A percentile compares a stretch with the other conserved stretches of the same genome.
Evolutionary conservation across 1,140 invertebrate species (phyloP).

Genomic region (Drosophila sulfurigaster): DNA sequence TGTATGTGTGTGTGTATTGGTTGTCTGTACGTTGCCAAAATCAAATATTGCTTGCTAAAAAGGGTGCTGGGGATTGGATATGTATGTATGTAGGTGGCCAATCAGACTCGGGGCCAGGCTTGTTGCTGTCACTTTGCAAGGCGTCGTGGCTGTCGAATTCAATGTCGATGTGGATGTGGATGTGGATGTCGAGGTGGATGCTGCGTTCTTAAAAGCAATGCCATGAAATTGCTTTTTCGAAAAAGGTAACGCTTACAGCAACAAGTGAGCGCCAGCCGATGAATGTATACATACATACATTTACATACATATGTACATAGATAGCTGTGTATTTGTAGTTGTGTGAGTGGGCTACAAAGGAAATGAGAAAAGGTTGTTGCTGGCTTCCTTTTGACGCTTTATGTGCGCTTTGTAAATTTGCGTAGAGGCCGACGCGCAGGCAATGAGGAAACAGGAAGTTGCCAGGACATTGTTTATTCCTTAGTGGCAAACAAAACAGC

Average conservation of each 20-base stretch:
- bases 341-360: slow-evolving; percentile 52
- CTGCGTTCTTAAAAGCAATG: slow-evolving; percentile 62
- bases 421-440: slow-evolving; percentile 14
- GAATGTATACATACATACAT: slow-evolving; percentile 15
- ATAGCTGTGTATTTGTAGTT: neutral
- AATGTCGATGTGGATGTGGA: slow-evolving; percentile 15
- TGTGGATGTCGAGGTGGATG: slow-evolving; percentile 51
- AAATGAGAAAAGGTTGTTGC: slow-evolving; percentile 80
- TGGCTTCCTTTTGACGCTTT: slow-evolving; percentile 65
- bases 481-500: slow-evolving; percentile 45
- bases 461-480: slow-evolving; percentile 73
- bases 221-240: slow-evolving; percentile 80
- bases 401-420: slow-evolving; percentile 67
- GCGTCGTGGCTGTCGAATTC: slow-evolving; percentile 21
- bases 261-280: slow-evolving; percentile 52
- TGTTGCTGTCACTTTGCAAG: slow-evolving; percentile 57
- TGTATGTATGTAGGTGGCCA: slow-evolving; percentile 26
- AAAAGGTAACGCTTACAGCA: slow-evolving; percentile 61
- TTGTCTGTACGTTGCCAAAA: slow-evolving; percentile 32
- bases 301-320: neutral
- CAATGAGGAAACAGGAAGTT: slow-evolving; percentile 74
- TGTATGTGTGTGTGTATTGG: slow-evolving; percentile 12
- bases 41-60: slow-evolving; percentile 32
- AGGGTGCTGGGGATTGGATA: neutral
- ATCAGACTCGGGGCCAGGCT: slow-evolving; percentile 51